A percentile compares a stretch with the other conserved stretches of the same genome.
phyloP scores from a whole-genome alignment of 2,888 invertebrate species.

The Pyrochroa serraticornis region DNA sequence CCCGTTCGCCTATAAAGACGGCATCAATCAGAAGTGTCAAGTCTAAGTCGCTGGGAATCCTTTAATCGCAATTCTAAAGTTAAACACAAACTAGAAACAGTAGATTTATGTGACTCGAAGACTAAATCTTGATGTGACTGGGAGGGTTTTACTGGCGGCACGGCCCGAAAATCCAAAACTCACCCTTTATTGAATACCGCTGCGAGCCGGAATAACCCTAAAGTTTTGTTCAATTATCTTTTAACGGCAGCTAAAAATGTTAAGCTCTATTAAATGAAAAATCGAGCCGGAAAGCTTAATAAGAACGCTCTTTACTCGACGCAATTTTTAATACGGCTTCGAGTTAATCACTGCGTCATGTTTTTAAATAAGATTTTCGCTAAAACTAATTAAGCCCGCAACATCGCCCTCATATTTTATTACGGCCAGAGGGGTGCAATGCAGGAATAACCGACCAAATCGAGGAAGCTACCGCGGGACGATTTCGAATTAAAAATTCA shows the following conservation, averaged over 20 bases:
- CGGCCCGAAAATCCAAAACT: slow-evolving; percentile 6
- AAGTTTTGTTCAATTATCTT: no score
- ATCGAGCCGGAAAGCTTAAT: slow-evolving; percentile 23
- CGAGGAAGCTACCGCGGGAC: slow-evolving; percentile 9
- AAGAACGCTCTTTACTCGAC: slow-evolving; percentile 10
- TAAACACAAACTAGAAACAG: slow-evolving; percentile 43
- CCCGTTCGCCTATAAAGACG: slow-evolving; percentile 18
- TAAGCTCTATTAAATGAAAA: slow-evolving; percentile 27
- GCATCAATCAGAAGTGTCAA: slow-evolving; percentile 34
- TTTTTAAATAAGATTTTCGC: slow-evolving; percentile 29
- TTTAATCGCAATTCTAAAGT: slow-evolving; percentile 40
- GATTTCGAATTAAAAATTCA: no score
- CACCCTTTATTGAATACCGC: slow-evolving; percentile 8
- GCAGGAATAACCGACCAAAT: slow-evolving; percentile 5
- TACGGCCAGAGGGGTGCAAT: slow-evolving; percentile 6
- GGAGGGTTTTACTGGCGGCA: slow-evolving; percentile 38
- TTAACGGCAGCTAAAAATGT: slow-evolving; percentile 8
- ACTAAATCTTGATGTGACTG: slow-evolving; percentile 36
- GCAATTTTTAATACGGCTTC: slow-evolving; percentile 35
- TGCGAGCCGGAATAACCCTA: background rate
- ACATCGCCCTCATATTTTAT: slow-evolving; percentile 23
- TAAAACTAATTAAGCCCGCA: slow-evolving; percentile 29
- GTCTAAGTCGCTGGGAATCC: slow-evolving; percentile 33
- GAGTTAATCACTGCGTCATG: slow-evolving; percentile 31
- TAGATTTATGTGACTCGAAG: slow-evolving; percentile 40